Percentiles rank a stretch among this genome's conserved stretches.
These are phyloP conservation scores for Hemibagrus wyckioides DNA, from an alignment of 2,113 vertebrate genomes.

Conservation along the genomic window DNA sequence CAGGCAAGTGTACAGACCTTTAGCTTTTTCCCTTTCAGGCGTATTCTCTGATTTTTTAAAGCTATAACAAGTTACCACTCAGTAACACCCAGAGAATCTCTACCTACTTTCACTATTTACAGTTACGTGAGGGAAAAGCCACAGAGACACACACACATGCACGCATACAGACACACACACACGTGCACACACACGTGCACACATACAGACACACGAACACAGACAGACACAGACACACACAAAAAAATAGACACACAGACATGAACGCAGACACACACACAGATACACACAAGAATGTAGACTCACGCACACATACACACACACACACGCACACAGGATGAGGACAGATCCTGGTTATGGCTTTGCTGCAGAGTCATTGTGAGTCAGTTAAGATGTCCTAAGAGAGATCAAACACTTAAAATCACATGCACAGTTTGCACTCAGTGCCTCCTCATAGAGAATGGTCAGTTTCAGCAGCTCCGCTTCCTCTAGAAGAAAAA, in stretches of 20 bases:
- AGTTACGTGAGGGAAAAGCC: neutral
- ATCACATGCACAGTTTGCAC: neutral
- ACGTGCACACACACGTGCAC: neutral
- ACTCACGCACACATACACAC: too few relatives aligned
- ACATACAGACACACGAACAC: too few relatives aligned
- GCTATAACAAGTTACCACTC: neutral
- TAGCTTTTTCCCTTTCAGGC: neutral
- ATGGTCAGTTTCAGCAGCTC: conserved; percentile 1
- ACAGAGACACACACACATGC: neutral
- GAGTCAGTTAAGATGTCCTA: neutral
- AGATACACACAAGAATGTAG: too few relatives aligned
- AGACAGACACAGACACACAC: too few relatives aligned
- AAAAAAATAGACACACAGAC: too few relatives aligned
- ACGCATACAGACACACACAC: neutral
- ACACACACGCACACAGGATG: neutral
- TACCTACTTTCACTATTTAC: neutral
- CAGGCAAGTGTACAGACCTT: neutral
- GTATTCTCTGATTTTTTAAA: neutral
- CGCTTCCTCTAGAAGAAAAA: neutral
- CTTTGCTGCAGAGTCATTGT: neutral
- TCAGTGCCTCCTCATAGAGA: neutral
- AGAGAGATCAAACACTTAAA: neutral
- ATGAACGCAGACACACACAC: too few relatives aligned
- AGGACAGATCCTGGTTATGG: neutral
- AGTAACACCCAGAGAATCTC: neutral